Conservation (phyloP, 2,113 vertebrate genomes). For the Entosphenus tridentatus region DNA sequence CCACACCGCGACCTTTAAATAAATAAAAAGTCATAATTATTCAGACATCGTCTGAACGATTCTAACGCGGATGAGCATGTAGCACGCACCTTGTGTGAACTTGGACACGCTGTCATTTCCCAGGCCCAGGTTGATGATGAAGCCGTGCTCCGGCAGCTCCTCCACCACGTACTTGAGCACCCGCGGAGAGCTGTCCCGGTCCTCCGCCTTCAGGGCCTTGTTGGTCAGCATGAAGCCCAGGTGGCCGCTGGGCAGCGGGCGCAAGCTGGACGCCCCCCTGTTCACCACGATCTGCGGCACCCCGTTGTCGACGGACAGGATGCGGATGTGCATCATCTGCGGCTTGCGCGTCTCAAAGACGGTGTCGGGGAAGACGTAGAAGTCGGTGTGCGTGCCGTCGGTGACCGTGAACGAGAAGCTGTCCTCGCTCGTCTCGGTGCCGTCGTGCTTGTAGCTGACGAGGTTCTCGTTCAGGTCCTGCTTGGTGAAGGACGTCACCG, state of each 20-base stretch:
- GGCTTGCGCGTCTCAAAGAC: constrained; percentile 53
- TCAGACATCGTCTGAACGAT: too few species aligned
- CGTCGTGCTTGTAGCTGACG: constrained; percentile 72
- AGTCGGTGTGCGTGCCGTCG: constrained; percentile 69
- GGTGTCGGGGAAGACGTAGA: constrained; percentile 70
- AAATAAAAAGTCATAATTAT: too few species aligned
- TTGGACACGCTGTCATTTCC: constrained; percentile 56
- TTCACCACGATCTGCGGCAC: constrained; percentile 53
- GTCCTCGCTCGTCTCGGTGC: constrained; percentile 46
- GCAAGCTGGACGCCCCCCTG: constrained; percentile 49
- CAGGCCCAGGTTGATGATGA: constrained; percentile 49
- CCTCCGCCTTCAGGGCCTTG: constrained; percentile 55
- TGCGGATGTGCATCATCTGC: constrained; percentile 52
- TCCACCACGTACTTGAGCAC: constrained; percentile 45
- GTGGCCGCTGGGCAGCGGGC: constrained; percentile 38
- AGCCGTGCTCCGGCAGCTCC: constrained; percentile 37
- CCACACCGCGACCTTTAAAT: too few species aligned
- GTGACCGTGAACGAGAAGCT: constrained; percentile 81
- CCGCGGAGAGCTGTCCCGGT: constrained; percentile 41
- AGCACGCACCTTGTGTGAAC: constrained; percentile 64
- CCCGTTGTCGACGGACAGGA: constrained; percentile 51
- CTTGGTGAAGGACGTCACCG: constrained; percentile 50
- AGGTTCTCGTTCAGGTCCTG: constrained; percentile 79
- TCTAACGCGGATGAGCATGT: too few species aligned
- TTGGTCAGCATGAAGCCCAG: constrained; percentile 57